phyloP scores from a whole-genome alignment of 2,113 vertebrate genomes.

The Nematolebias whitei region DNA sequence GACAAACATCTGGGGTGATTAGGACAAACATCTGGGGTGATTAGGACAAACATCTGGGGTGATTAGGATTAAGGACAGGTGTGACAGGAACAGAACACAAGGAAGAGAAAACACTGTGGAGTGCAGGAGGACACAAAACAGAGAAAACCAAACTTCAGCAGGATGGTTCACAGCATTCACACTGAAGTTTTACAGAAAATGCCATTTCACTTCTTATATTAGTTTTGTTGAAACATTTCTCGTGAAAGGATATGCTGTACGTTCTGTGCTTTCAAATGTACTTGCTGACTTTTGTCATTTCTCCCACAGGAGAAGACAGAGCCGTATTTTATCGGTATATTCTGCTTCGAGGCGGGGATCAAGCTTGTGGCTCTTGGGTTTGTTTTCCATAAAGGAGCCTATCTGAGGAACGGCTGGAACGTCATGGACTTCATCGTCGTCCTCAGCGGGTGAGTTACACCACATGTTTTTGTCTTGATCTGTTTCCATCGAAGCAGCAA shows the following conservation, averaged over 20 bases:
- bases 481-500: slow-evolving; percentile 5
- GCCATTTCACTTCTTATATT: too few species aligned
- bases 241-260: neutral
- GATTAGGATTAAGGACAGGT: too few species aligned
- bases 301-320: slow-evolving; percentile 93
- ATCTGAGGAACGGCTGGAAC: slow-evolving; percentile 98
- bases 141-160: too few species aligned
- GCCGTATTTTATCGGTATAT: slow-evolving; percentile 98
- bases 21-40: too few species aligned
- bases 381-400: slow-evolving; percentile 98
- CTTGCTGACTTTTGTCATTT: neutral
- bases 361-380: slow-evolving; percentile 97
- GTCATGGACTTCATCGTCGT: slow-evolving; percentile 99
- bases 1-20: too few species aligned
- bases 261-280: neutral
- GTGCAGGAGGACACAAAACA: too few species aligned
- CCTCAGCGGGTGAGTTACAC: slow-evolving; percentile 92
- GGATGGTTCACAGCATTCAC: too few species aligned
- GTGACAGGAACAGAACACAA: too few species aligned
- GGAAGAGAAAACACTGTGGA: too few species aligned
- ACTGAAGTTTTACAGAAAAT: too few species aligned
- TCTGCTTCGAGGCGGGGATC: slow-evolving; percentile 98
- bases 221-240: too few species aligned
- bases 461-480: neutral
- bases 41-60: too few species aligned